A percentile compares a stretch with the other conserved stretches of the same genome.
Evolutionary conservation across 2,888 invertebrate species (phyloP).

Genomic region (Folsomia manolachei): DNA sequence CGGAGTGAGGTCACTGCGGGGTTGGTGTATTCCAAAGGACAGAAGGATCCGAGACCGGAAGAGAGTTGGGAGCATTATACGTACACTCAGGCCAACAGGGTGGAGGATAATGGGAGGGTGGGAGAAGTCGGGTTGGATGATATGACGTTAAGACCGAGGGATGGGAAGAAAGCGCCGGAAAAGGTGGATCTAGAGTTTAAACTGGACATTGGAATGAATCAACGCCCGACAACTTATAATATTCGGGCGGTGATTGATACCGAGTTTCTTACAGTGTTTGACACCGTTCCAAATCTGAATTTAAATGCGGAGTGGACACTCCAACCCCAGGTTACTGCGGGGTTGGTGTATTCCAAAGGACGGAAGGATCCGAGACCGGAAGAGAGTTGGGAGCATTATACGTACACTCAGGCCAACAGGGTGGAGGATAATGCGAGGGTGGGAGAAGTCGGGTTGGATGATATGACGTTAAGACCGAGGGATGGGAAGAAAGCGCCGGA

Average conservation of each 20-base stretch:
- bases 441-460: neutral
- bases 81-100: neutral
- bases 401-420: neutral
- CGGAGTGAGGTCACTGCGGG: slow-evolving; percentile 34
- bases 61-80: neutral
- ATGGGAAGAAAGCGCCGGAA: slow-evolving; percentile 30
- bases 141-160: slow-evolving; percentile 25
- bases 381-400: neutral
- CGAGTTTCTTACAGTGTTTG: too few species aligned
- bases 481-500: neutral
- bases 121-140: slow-evolving; percentile 18
- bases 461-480: neutral
- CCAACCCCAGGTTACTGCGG: neutral
- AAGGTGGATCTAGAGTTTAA: slow-evolving; percentile 29
- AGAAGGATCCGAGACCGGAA: neutral
- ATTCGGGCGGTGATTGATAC: too few species aligned
- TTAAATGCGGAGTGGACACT: neutral
- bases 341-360: neutral
- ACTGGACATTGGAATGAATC: neutral
- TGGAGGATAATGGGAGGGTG: neutral
- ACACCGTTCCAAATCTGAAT: neutral
- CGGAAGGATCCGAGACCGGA: neutral
- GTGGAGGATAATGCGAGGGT: neutral
- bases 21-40: slow-evolving; percentile 13
- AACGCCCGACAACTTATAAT: neutral